Percentiles rank a stretch among this genome's conserved stretches.
Conservation (phyloP, 2,888 invertebrate species). For the Ennomos quercinarius region DNA sequence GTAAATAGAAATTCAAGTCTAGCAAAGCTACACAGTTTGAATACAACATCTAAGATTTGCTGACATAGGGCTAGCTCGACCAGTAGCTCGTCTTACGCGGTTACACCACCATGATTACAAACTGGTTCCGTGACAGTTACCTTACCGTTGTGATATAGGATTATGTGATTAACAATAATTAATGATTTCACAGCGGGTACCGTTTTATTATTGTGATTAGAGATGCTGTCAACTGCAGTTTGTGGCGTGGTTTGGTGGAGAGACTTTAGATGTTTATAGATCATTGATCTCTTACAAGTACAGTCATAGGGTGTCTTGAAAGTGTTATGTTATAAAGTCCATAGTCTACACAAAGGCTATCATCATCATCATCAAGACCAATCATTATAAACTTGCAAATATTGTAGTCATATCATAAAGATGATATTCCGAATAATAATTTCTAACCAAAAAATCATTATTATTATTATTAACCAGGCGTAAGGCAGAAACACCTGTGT, state of each 20-base stretch:
- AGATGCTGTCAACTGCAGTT: slow-evolving; percentile 2
- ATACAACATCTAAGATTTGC: background rate
- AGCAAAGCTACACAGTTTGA: no score
- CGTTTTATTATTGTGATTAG: slow-evolving; percentile 33
- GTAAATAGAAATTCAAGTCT: no score
- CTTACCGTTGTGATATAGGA: slow-evolving; percentile 30
- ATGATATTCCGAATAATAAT: no score
- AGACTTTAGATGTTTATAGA: background rate
- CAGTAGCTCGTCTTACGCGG: background rate
- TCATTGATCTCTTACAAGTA: no score
- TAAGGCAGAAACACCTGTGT: slow-evolving; percentile 77
- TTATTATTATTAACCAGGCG: slow-evolving; percentile 56
- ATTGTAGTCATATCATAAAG: no score
- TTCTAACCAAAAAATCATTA: slow-evolving; percentile 13
- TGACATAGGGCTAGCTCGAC: slow-evolving; percentile 3
- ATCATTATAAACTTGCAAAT: no score
- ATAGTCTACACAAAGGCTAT: no score
- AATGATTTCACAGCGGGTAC: slow-evolving; percentile 26
- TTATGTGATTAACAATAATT: slow-evolving; percentile 40
- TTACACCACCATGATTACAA: slow-evolving; percentile 18
- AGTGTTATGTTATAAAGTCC: no score
- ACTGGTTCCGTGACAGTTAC: slow-evolving; percentile 37
- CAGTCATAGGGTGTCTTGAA: no score
- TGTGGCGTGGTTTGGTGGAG: background rate
- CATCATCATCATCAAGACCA: no score